Conservation (phyloP, 1,140 invertebrate genomes). For the Cryptotermes secundus region DNA sequence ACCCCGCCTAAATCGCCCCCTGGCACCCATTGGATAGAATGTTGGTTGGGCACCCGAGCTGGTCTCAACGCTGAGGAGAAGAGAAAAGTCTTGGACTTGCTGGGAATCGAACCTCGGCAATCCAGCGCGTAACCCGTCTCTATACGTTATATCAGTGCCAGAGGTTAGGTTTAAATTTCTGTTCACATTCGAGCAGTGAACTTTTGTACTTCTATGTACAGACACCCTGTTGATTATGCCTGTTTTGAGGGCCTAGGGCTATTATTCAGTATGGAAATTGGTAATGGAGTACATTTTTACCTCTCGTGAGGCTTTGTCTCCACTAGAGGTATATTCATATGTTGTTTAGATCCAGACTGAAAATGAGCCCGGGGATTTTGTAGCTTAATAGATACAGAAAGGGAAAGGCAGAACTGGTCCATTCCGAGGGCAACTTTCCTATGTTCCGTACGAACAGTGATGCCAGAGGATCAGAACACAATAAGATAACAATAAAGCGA, state of each 20-base stretch:
- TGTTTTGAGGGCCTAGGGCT: neutral
- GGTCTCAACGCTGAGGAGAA: too few species aligned
- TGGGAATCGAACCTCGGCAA: too few species aligned
- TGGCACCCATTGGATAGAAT: too few species aligned
- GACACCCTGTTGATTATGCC: neutral
- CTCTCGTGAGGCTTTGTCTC: neutral
- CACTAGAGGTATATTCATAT: neutral
- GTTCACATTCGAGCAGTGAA: neutral
- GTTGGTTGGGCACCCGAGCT: too few species aligned
- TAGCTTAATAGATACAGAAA: neutral
- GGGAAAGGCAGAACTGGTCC: neutral
- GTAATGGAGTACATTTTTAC: neutral
- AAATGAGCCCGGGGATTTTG: neutral
- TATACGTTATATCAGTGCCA: too few species aligned
- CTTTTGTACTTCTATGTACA: neutral
- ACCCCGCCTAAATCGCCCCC: too few species aligned
- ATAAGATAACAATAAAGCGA: neutral
- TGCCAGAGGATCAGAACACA: neutral
- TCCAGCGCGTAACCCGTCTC: too few species aligned
- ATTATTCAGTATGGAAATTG: neutral
- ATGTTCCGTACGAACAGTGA: neutral
- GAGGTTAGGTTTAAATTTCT: too few species aligned
- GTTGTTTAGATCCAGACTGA: neutral
- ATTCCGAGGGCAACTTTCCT: neutral
- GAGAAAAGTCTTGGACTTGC: too few species aligned